Evolutionary conservation across 2,888 invertebrate species (phyloP).

Genomic region (Dryobotodes eremita): DNA sequence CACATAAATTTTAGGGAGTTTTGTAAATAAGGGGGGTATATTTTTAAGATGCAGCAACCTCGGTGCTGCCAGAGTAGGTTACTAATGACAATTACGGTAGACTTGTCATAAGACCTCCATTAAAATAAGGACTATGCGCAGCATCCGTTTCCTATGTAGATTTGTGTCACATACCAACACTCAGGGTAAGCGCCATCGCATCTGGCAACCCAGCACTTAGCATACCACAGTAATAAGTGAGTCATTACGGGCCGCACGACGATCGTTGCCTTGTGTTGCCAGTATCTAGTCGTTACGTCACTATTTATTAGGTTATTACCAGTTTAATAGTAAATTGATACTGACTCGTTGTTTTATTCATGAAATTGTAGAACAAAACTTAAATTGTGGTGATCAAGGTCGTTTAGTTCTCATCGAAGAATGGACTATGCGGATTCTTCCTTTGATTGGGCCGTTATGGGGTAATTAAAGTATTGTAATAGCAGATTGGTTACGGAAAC

Average conservation of each 20-base stretch:
- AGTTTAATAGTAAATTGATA: conserved; percentile 35
- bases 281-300: conserved; percentile 50
- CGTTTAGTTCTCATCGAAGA: neutral
- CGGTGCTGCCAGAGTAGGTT: neutral
- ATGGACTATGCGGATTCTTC: neutral
- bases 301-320: conserved; percentile 45
- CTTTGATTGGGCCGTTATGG: neutral
- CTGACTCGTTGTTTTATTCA: conserved; percentile 39
- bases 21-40: neutral
- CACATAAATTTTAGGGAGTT: neutral
- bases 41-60: neutral
- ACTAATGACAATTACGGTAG: neutral
- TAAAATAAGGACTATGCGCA: neutral
- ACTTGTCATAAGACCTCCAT: neutral
- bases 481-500: neutral
- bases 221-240: conserved; percentile 58
- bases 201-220: conserved; percentile 58
- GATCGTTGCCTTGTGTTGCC: conserved; percentile 45
- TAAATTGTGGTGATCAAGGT: conserved; percentile 7
- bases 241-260: conserved; percentile 48
- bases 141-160: conserved; percentile 6
- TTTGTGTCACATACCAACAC: conserved; percentile 28
- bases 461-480: neutral
- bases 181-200: conserved; percentile 11
- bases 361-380: conserved; percentile 9